Base-by-base conservation (phyloP, 2,888 invertebrate genomes). In the Artemia sp. region DNA sequence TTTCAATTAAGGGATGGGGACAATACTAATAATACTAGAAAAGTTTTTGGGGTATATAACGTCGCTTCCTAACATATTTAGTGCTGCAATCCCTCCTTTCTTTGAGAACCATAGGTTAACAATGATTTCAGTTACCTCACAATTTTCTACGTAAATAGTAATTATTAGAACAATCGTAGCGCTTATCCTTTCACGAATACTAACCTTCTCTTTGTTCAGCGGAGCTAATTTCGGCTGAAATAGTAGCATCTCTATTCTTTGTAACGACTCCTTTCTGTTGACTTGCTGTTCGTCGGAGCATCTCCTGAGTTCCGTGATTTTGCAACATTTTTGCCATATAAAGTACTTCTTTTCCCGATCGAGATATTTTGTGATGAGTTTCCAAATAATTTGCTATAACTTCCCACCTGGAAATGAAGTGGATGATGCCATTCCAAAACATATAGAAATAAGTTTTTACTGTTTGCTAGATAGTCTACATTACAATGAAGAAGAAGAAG, bases 361-460 rank as follows among this genome's bases (percentile, higher is more conserved):
- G 86, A 67, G 82, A 82, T 70, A 82, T 82, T 0, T 83, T 77
- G 83, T 85, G 50, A 81, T 84, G 75, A 84, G 93, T 94, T 78
- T 92, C 92, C 70, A 99, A 86, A 77, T 95, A 99, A 76, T 92
- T 90, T 0, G 96, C 91, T 7, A 98, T 92, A 0, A 95, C 92
- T 68, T 94, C 92, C 90, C 90, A 90, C 66, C 82, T 81, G 12
- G 52, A 51, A 66, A 51, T 64, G 19, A 68, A 51, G 51, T 38
- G 38, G 24, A 38, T 38, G 38, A 38, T 38, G 38, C 6, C 38
- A 38, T 38, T 38, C 38, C 38, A 38, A 38, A 38, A 38, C 38
- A 38, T 38, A 38, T 5, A 38, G 38, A 38, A 1, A 38, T 2
- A 38, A 38, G 4, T 38, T 38, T 38, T 38, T 38, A 38, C 38